Conservation (phyloP, 2,797 vertebrate genomes). For the Lepidocolaptes lacrymiger region DNA sequence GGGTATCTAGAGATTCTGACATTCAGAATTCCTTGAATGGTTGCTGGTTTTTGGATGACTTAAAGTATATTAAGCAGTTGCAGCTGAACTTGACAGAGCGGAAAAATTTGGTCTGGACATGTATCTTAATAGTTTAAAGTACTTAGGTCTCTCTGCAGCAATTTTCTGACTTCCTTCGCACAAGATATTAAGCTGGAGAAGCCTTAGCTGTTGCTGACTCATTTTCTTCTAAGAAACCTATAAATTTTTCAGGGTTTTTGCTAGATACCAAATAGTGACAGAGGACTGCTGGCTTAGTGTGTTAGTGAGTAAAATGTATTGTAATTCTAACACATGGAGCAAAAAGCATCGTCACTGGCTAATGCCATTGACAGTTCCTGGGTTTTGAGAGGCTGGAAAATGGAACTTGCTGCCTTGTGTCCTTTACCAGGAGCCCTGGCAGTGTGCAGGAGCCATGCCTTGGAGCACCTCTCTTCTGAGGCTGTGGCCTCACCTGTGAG, state of each 20-base stretch:
- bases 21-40: not conserved
- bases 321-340: not conserved
- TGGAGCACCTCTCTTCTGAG: not conserved
- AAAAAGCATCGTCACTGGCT: not conserved
- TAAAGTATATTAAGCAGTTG: conserved; percentile 11
- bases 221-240: conserved; percentile 45
- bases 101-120: conserved; percentile 19
- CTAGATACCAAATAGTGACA: not conserved
- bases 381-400: not conserved
- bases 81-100: conserved; percentile 14
- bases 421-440: not conserved
- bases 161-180: conserved; percentile 16
- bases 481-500: not conserved
- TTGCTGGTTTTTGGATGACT: not conserved
- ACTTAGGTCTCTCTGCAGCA: conserved; percentile 16
- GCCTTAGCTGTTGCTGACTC: not conserved
- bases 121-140: conserved; percentile 42
- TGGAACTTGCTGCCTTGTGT: not conserved
- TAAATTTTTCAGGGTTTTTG: conserved; percentile 47
- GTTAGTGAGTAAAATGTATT: not conserved
- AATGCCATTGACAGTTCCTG: not conserved
- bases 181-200: conserved; percentile 2
- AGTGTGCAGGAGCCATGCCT: not conserved
- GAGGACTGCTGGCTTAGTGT: not conserved
- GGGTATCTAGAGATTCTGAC: not conserved